A percentile compares a stretch with the other conserved stretches of the same genome.
Evolutionary conservation across 2,888 invertebrate species (phyloP).

Genomic region (Mesochorus sp.): DNA sequence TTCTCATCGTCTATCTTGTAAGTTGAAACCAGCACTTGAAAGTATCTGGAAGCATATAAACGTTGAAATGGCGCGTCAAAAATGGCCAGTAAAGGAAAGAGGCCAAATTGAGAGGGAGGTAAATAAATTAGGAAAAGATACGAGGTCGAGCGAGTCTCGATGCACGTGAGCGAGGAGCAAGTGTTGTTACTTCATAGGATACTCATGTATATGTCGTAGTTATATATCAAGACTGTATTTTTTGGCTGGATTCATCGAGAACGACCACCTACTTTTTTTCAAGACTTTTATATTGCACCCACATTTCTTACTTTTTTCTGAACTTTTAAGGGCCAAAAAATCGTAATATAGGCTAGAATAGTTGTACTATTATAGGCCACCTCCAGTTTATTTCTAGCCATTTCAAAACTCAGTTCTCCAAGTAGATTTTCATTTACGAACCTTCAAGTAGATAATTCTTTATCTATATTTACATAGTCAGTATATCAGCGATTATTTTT

Average conservation of each 20-base stretch:
- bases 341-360: too few species aligned
- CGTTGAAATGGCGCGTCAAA: slow-evolving; percentile 55
- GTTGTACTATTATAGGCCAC: too few species aligned
- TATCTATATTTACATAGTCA: too few species aligned
- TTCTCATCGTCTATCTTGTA: slow-evolving; percentile 41
- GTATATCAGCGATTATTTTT: too few species aligned
- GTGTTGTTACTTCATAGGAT: slow-evolving; percentile 23
- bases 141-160: slow-evolving; percentile 52
- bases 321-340: too few species aligned
- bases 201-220: too few species aligned
- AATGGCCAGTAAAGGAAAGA: slow-evolving; percentile 51
- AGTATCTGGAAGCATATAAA: slow-evolving; percentile 34
- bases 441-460: too few species aligned
- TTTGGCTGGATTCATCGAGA: slow-evolving; percentile 34
- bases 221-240: too few species aligned
- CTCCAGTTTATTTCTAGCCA: too few species aligned
- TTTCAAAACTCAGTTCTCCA: too few species aligned
- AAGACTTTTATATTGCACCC: slow-evolving; percentile 11
- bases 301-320: slow-evolving; percentile 30
- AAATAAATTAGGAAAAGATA: slow-evolving; percentile 66
- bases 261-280: slow-evolving; percentile 38
- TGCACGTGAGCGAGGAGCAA: slow-evolving; percentile 28
- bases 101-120: slow-evolving; percentile 59
- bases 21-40: slow-evolving; percentile 42
- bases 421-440: too few species aligned